phyloP scores from a whole-genome alignment of 2,888 invertebrate species.

The Sinohyriopsis cumingii region DNA sequence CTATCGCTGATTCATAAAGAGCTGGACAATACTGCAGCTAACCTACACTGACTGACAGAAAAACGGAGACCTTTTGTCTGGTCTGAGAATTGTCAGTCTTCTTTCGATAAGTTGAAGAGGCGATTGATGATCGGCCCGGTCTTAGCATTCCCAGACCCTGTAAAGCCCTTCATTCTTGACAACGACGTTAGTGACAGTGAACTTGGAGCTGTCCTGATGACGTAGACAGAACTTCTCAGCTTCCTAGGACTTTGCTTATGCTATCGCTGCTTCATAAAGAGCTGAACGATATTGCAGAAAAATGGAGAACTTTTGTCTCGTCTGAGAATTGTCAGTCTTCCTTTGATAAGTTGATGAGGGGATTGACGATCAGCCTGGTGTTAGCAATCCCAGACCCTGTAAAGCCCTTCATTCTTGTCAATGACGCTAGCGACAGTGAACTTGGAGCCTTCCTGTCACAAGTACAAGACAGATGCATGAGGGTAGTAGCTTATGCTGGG shows the following conservation, averaged over 20 bases:
- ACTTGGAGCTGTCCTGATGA: no score
- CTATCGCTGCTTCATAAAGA: slow-evolving; percentile 13
- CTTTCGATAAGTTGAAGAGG: no score
- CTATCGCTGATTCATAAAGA: slow-evolving; percentile 12
- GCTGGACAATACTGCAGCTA: slow-evolving; percentile 16
- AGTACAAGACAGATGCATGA: slow-evolving; percentile 3
- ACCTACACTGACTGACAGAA: slow-evolving; percentile 12
- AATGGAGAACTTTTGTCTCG: slow-evolving; percentile 11
- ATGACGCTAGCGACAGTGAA: slow-evolving; percentile 14
- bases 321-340: slow-evolving; percentile 2
- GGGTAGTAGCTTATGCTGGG: slow-evolving; percentile 15
- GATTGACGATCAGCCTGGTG: slow-evolving; percentile 6
- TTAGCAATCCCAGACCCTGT: slow-evolving; percentile 11
- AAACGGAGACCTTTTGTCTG: slow-evolving; percentile 11
- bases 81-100: no score
- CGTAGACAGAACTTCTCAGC: slow-evolving; percentile 13
- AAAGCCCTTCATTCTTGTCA: slow-evolving; percentile 18
- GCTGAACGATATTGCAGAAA: slow-evolving; percentile 18
- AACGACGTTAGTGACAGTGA: no score
- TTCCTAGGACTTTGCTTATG: slow-evolving; percentile 19
- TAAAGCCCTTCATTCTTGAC: no score
- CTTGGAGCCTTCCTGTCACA: slow-evolving; percentile 19
- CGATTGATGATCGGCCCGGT: no score
- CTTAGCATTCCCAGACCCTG: no score
- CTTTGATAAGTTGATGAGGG: slow-evolving; percentile 6